phyloP scores from a whole-genome alignment of 2,888 invertebrate genomes.

The Linnaemya vulpina region DNA sequence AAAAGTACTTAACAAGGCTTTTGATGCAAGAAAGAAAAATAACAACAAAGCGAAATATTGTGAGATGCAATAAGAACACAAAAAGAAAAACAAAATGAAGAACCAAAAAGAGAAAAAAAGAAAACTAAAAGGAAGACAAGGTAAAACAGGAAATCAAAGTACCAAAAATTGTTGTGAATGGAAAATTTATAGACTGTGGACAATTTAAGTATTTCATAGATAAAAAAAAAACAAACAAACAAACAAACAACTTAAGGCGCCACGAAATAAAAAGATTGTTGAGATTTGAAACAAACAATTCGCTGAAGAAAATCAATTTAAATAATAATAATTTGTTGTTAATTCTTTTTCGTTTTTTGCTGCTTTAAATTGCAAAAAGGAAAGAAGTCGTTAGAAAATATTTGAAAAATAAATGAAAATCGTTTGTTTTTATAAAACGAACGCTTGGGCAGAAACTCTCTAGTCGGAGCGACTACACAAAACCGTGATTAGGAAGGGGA shows the following conservation, averaged over 20 bases:
- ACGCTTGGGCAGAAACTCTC: no score
- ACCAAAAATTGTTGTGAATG: slow-evolving; percentile 5
- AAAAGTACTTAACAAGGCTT: slow-evolving; percentile 51
- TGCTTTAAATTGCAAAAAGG: no score
- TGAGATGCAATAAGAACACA: neutral
- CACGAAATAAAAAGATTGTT: neutral
- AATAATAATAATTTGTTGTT: no score
- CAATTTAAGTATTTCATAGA: slow-evolving; percentile 15
- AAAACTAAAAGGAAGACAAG: neutral
- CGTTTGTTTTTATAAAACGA: no score
- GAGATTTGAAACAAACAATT: neutral
- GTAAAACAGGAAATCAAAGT: slow-evolving; percentile 17
- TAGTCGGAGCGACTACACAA: no score
- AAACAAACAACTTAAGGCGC: neutral
- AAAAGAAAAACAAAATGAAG: neutral
- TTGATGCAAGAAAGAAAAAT: slow-evolving; percentile 15
- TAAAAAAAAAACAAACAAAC: no score
- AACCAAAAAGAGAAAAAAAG: neutral
- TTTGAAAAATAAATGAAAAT: no score
- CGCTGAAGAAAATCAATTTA: neutral
- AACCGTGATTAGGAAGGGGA: no score
- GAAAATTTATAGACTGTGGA: slow-evolving; percentile 43
- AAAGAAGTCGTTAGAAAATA: no score
- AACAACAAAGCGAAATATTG: neutral
- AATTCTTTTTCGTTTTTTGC: no score